Percentiles rank a stretch among this genome's conserved stretches.
Evolutionary conservation across 1,140 invertebrate species (phyloP).

Genomic region (Coelopa frigida): DNA sequence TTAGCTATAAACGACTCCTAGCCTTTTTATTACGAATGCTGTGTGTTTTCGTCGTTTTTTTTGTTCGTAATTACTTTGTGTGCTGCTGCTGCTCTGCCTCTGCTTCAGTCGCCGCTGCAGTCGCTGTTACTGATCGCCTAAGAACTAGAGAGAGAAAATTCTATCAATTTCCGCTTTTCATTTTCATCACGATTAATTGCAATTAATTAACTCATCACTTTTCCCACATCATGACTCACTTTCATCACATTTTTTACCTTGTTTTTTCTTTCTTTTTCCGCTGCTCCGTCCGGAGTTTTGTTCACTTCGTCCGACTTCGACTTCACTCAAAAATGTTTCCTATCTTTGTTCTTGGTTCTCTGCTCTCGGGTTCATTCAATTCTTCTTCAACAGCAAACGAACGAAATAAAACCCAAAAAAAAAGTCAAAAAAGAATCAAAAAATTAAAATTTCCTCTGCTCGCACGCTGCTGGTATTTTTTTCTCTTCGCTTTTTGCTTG

Average conservation of each 20-base stretch:
- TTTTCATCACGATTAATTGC: slow-evolving; percentile 1
- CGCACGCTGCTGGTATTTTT: no score
- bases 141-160: no score
- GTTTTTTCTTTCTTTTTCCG: slow-evolving; percentile 1
- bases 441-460: background rate
- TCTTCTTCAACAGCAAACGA: slow-evolving; percentile 8
- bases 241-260: slow-evolving; percentile 11
- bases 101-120: background rate
- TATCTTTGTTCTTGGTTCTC: no score
- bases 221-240: slow-evolving; percentile 6
- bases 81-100: background rate
- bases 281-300: no score
- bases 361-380: no score
- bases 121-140: slow-evolving; percentile 7
- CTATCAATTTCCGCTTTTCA: background rate
- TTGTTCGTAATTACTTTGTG: slow-evolving; percentile 1
- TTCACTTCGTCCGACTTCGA: no score
- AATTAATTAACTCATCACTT: slow-evolving; percentile 9
- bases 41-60: background rate
- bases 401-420: slow-evolving; percentile 3
- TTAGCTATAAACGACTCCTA: no score
- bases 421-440: no score
- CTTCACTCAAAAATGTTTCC: no score
- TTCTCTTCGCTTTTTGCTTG: background rate
- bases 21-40: no score